Conservation (phyloP, 2,888 invertebrate species). For the Odiellus spinosus region DNA sequence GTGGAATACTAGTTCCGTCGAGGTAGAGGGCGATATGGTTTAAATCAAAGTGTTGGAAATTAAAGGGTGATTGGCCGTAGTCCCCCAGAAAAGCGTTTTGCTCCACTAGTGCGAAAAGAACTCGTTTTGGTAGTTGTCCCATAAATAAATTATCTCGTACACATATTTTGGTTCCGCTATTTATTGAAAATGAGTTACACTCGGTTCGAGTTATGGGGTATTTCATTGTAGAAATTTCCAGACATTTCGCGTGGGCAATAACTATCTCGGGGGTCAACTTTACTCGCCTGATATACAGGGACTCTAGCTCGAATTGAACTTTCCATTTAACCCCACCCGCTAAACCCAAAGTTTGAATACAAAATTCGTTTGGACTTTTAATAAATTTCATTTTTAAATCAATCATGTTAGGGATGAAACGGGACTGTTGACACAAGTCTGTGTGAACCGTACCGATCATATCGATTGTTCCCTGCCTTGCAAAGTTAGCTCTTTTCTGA, state of each 20-base stretch:
- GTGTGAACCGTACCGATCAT: conserved; percentile 10
- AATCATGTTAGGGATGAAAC: conserved; percentile 8
- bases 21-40: conserved; percentile 14
- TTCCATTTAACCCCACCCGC: conserved; percentile 5
- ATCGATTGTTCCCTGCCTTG: conserved; percentile 3
- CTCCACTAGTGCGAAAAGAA: conserved; percentile 23
- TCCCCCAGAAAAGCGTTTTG: conserved; percentile 19
- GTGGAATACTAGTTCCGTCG: conserved; percentile 20
- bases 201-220: conserved; percentile 18
- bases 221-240: conserved; percentile 17
- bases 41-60: conserved; percentile 20
- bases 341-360: conserved; percentile 1
- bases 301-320: conserved; percentile 17
- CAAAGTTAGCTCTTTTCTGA: neutral
- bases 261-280: conserved; percentile 19
- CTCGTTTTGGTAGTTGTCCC: conserved; percentile 24
- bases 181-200: conserved; percentile 20
- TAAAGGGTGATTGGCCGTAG: conserved; percentile 18
- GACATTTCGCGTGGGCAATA: conserved; percentile 20
- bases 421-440: conserved; percentile 9
- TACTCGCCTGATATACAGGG: conserved; percentile 18
- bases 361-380: conserved; percentile 12
- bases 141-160: conserved; percentile 24
- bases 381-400: conserved; percentile 8
- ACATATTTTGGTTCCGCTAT: conserved; percentile 20